Percentiles rank a stretch among this genome's conserved stretches.
Evolutionary conservation across 2,797 vertebrate species (phyloP).

Genomic region (Syndactyla subalaris): DNA sequence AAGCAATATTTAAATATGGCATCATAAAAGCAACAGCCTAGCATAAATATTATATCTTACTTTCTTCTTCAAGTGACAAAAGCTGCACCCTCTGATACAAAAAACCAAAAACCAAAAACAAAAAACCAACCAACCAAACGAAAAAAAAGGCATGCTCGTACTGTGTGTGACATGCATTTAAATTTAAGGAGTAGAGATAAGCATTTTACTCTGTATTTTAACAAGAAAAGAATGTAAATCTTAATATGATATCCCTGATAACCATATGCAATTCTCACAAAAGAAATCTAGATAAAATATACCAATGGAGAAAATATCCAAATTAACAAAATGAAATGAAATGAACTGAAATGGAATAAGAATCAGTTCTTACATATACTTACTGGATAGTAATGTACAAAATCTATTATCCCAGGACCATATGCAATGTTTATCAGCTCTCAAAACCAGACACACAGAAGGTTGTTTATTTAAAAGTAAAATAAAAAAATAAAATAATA

Average conservation of each 20-base stretch:
- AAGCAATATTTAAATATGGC: neutral
- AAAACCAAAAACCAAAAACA: neutral
- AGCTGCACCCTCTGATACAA: neutral
- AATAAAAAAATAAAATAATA: neutral
- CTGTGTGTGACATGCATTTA: rapidly evolving
- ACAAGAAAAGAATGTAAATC: neutral
- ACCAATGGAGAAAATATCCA: neutral
- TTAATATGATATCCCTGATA: neutral
- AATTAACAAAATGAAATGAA: neutral
- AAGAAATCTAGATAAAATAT: neutral
- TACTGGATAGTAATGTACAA: neutral
- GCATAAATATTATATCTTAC: neutral
- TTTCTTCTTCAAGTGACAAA: neutral
- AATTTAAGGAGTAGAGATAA: neutral
- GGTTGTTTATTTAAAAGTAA: neutral
- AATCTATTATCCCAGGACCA: neutral
- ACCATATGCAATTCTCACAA: neutral
- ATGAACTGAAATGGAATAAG: neutral
- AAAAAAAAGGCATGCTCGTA: neutral
- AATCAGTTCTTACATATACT: neutral
- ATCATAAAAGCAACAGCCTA: neutral
- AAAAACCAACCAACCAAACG: too few species aligned
- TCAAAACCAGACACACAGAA: neutral
- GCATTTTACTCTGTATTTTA: neutral
- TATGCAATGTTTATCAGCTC: neutral